phyloP scores from a whole-genome alignment of 2,888 invertebrate genomes.

The Sesia bembeciformis region DNA sequence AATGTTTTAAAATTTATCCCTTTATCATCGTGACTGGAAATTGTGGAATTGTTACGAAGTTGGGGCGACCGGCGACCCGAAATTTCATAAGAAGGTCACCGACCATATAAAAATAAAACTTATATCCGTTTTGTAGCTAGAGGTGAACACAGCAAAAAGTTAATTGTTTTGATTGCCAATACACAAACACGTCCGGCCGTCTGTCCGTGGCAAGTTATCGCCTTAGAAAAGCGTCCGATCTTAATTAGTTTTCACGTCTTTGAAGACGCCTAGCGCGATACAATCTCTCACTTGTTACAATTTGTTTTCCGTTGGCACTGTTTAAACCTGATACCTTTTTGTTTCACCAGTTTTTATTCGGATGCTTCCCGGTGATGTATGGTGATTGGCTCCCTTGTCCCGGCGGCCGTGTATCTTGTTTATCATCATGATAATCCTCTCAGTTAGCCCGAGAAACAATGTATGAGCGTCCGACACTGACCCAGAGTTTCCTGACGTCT shows the following conservation, averaged over 20 bases:
- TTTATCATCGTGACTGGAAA: no score
- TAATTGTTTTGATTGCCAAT: constrained; percentile 72
- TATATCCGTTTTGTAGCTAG: constrained; percentile 44
- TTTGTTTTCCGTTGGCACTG: constrained; percentile 69
- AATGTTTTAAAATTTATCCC: no score
- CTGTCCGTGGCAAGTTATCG: constrained; percentile 64
- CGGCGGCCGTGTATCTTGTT: constrained; percentile 63
- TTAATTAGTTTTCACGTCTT: constrained; percentile 74
- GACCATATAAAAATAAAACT: constrained; percentile 9
- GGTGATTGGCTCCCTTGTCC: constrained; percentile 70
- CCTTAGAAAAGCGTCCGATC: constrained; percentile 69
- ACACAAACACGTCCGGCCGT: constrained; percentile 59
- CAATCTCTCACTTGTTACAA: constrained; percentile 68
- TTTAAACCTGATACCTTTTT: constrained; percentile 57
- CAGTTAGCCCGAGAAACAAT: constrained; percentile 52
- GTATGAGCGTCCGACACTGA: constrained; percentile 44
- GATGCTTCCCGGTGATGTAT: constrained; percentile 65
- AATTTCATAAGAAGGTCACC: constrained; percentile 29
- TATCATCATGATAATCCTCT: constrained; percentile 68
- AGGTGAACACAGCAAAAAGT: constrained; percentile 59
- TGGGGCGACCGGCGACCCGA: constrained; percentile 12
- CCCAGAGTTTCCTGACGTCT: constrained; percentile 40
- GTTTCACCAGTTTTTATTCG: constrained; percentile 62
- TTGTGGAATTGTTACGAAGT: no score
- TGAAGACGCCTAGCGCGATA: constrained; percentile 69